Evolutionary conservation across 2,113 vertebrate species (phyloP), one percentile per base, ranked within the genome.

Genomic region (Oncorhynchus keta): DNA sequence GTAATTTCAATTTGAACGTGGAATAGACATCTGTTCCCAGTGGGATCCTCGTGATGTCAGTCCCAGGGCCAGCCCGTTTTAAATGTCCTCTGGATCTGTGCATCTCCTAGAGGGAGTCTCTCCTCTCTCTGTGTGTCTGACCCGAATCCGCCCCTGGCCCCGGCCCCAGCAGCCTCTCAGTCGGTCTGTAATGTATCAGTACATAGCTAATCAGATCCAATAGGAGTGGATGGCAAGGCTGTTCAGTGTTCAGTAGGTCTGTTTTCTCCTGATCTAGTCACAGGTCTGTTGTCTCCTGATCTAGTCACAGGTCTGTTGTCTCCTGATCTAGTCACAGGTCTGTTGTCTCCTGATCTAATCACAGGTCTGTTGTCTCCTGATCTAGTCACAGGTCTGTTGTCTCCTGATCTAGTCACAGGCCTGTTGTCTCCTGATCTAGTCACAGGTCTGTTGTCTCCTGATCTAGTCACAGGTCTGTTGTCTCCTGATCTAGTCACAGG

Each of bases 131-230:
- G 11, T 28, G 28, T 72, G 7, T 83, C 73, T 89, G 87, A 88
- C 84, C 84, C 92, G 87, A 85, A 89, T 87, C 77, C 82, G 84
- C 79, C 81, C 55, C 24, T 82, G 85, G 85, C 77, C 8, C 8
- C 0, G 39, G 39, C 39, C 39, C 39, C 51, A 55, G 51, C 51
- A 18, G 51, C 51, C 51, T 68, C 22, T 68, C 81, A 70, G 77
- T 79, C 83, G 66, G 77, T 79, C 83, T 84, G 81, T 24, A 24
- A 74, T 79, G 86, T 16, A 83, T 73, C 82, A 79, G 72, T 84
- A 84, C 78, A 86, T 77, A 82, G 30, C 67, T 87, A 81, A 79
- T 76, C 72, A 74, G 32, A 81, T 87, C 76, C 79, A 76, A 77
- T 67, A 83, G 68, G 84, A 79, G 82, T 78, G 64, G 84, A 84